These are phyloP conservation scores for Gobionotothen gibberifrons DNA, from an alignment of 2,797 vertebrate species.

Conservation along the genomic window DNA sequence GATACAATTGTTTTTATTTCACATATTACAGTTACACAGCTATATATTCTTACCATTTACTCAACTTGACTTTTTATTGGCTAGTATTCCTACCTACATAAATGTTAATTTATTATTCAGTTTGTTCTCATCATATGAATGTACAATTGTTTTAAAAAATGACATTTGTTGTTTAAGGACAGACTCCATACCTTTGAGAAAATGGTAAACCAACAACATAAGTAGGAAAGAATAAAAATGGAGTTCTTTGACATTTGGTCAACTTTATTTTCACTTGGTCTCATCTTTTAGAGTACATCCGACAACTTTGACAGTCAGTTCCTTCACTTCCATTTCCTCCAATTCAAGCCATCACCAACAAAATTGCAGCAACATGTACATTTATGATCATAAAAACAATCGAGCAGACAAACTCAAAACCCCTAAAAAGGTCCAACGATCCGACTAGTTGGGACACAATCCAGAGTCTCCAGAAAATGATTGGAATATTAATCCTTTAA, in stretches of 20 bases:
- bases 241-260: constrained; percentile 68
- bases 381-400: constrained; percentile 65
- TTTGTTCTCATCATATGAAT: too few relatives aligned
- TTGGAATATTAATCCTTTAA: constrained; percentile 13
- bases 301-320: constrained; percentile 58
- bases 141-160: too few relatives aligned
- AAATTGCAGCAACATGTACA: constrained; percentile 62
- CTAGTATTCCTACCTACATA: too few relatives aligned
- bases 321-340: constrained; percentile 56
- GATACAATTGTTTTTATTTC: too few relatives aligned
- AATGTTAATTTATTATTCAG: too few relatives aligned
- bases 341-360: constrained; percentile 48
- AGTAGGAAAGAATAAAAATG: not conserved
- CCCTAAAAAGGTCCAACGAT: constrained; percentile 35
- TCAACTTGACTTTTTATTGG: too few relatives aligned
- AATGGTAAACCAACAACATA: not conserved
- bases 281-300: constrained; percentile 70
- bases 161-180: too few relatives aligned
- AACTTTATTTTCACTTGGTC: constrained; percentile 81
- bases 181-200: too few relatives aligned
- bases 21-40: too few relatives aligned
- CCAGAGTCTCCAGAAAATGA: constrained; percentile 33
- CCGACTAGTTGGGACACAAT: constrained; percentile 34
- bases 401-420: constrained; percentile 37
- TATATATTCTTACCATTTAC: too few relatives aligned